Evolutionary conservation across 2,797 vertebrate species (phyloP), one percentile per base, ranked within the genome.

Genomic region (Rhinogobio ventralis): DNA sequence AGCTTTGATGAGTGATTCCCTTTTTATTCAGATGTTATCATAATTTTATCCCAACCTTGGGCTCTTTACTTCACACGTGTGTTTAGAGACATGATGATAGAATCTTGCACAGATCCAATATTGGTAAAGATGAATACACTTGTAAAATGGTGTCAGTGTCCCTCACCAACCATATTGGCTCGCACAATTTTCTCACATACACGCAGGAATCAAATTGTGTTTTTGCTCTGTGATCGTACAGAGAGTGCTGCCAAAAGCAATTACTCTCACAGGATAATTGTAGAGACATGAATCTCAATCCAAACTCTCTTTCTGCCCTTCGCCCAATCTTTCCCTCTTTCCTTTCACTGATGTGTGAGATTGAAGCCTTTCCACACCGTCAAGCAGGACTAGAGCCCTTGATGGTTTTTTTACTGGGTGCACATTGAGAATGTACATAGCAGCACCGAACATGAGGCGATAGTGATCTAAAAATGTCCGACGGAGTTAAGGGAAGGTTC

Each of bases 161-260:
- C 64, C 72, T 73, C 68, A 79, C 49, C 39, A 57, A 83, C 55
- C 42, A 5, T 74, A 81, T 80, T 30, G 20, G 13, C 77, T 83
- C 0, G 5, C 53, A 73, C 30, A 74, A 73, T 72, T 79, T 66
- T 62, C 39, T 62, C 25, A 74, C 84, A 77, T 72, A 73, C 53
- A 82, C 42, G 30, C 68, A 79, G 71, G 62, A 81, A 87, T 86
- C 83, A 85, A 85, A 84, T 67, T 66, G 69, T 85, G 68, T 75
- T 78, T 88, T 67, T 82, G 67, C 57, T 53, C 81, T 55, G 67
- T 86, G 85, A 86, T 84, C 30, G 71, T 82, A 77, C 64, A 53
- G 67, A 82, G 74, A 77, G 79, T 79, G 75, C 85, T 86, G 89
- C 83, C 85, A 88, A 81, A 89, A 84, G 86, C 82, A 89, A 88